Conservation (phyloP, 2,888 invertebrate genomes). For the Erebia palarica region DNA sequence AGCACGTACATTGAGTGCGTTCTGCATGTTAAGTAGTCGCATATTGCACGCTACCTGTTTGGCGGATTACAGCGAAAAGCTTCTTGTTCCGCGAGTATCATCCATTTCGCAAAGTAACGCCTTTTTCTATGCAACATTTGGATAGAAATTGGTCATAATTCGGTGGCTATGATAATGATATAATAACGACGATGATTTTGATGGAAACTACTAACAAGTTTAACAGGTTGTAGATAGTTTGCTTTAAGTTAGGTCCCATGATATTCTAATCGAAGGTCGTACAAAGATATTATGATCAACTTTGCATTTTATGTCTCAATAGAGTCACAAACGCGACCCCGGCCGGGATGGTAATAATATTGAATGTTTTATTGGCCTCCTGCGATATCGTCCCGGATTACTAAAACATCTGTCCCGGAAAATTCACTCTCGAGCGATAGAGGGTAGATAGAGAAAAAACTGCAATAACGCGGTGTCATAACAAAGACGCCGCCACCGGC, state of each 20-base stretch:
- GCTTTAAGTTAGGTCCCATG: neutral
- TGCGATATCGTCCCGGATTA: slow-evolving; percentile 57
- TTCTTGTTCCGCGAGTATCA: too few species aligned
- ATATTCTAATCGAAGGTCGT: neutral
- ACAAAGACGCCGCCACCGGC: slow-evolving; percentile 76
- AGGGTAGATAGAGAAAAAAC: slow-evolving; percentile 79
- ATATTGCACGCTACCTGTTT: too few species aligned
- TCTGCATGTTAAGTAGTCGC: too few species aligned
- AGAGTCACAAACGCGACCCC: slow-evolving; percentile 38
- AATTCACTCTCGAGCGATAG: slow-evolving; percentile 76
- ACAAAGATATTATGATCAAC: slow-evolving; percentile 7
- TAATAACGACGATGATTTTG: neutral
- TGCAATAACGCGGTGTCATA: slow-evolving; percentile 82
- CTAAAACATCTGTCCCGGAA: slow-evolving; percentile 81
- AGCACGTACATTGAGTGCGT: too few species aligned
- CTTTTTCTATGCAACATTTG: too few species aligned
- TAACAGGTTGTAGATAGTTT: neutral
- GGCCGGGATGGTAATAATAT: slow-evolving; percentile 56
- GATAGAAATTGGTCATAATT: too few species aligned
- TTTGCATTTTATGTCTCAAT: slow-evolving; percentile 47
- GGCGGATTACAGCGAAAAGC: too few species aligned
- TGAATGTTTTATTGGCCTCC: slow-evolving; percentile 67
- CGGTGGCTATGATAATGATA: too few species aligned
- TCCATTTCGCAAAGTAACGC: too few species aligned
- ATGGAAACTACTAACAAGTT: neutral